phyloP scores from a whole-genome alignment of 2,797 vertebrate species.

The Propithecus deckenii region DNA sequence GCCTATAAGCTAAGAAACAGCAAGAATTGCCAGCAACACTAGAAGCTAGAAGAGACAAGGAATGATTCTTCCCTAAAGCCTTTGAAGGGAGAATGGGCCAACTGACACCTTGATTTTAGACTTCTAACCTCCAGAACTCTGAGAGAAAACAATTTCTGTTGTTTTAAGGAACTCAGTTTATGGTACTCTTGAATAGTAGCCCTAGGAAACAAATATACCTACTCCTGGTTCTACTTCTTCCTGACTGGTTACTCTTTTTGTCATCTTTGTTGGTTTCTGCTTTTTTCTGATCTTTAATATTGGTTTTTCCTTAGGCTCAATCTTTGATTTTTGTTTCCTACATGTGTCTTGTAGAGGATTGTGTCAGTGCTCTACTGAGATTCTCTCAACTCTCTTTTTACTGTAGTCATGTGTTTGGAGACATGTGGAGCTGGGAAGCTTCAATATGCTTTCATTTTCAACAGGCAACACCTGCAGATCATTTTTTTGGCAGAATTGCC shows the following conservation, averaged over 20 bases:
- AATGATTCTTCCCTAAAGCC: neutral
- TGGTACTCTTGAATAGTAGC: neutral
- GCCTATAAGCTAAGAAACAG: neutral
- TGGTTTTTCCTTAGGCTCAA: neutral
- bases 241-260: neutral
- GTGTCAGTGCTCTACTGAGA: neutral
- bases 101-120: neutral
- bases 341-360: neutral
- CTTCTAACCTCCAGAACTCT: neutral
- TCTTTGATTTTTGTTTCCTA: neutral
- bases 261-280: neutral
- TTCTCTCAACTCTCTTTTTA: neutral
- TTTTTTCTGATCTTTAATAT: neutral
- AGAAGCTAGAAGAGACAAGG: neutral
- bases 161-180: neutral
- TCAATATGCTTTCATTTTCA: neutral
- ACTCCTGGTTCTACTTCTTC: neutral
- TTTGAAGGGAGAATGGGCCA: neutral
- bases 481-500: neutral
- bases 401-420: neutral
- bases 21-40: neutral
- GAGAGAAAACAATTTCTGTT: neutral
- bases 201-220: neutral
- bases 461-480: neutral
- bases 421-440: neutral